A percentile compares a stretch with the other conserved stretches of the same genome.
Conservation (phyloP, 2,113 vertebrate genomes). For the Oophaga pumilio region DNA sequence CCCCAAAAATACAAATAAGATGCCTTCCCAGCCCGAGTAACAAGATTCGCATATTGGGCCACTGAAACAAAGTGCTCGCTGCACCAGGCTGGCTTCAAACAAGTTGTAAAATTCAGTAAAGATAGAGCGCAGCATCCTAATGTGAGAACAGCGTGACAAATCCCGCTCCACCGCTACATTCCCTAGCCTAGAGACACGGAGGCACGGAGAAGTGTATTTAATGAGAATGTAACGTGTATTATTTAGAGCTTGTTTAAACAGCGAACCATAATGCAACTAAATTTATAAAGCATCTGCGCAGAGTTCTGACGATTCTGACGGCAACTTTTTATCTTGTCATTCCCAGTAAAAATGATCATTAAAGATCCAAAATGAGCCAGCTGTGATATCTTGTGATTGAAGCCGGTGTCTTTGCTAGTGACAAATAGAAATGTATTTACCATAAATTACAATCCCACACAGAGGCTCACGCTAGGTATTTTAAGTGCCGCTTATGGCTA, state of each 20-base stretch:
- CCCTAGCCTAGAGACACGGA: conserved; percentile 53
- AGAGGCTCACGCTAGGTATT: conserved; percentile 39
- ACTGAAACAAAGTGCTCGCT: conserved; percentile 40
- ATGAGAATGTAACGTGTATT: conserved; percentile 57
- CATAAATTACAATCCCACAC: conserved; percentile 53
- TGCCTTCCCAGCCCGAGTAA: conserved; percentile 36
- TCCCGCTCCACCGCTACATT: conserved; percentile 50
- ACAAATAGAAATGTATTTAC: conserved; percentile 50
- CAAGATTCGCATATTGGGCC: conserved; percentile 47
- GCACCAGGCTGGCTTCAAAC: conserved; percentile 47
- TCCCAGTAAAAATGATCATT: conserved; percentile 51
- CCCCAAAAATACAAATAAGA: conserved; percentile 42
- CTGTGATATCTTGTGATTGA: conserved; percentile 52
- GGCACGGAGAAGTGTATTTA: conserved; percentile 52
- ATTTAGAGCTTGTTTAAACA: conserved; percentile 57
- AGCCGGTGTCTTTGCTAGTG: conserved; percentile 33
- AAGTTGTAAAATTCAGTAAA: conserved; percentile 43
- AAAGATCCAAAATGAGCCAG: conserved; percentile 56
- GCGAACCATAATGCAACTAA: conserved; percentile 47
- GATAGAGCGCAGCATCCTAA: conserved; percentile 42
- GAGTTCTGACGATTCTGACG: conserved; percentile 19
- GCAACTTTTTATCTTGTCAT: conserved; percentile 56
- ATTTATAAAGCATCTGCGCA: conserved; percentile 57
- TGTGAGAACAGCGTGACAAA: conserved; percentile 51
- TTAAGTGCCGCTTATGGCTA: conserved; percentile 26